Evolutionary conservation across 2,113 vertebrate species (phyloP), one percentile per base, ranked within the genome.

Genomic region (Leucoraja erinaceus): DNA sequence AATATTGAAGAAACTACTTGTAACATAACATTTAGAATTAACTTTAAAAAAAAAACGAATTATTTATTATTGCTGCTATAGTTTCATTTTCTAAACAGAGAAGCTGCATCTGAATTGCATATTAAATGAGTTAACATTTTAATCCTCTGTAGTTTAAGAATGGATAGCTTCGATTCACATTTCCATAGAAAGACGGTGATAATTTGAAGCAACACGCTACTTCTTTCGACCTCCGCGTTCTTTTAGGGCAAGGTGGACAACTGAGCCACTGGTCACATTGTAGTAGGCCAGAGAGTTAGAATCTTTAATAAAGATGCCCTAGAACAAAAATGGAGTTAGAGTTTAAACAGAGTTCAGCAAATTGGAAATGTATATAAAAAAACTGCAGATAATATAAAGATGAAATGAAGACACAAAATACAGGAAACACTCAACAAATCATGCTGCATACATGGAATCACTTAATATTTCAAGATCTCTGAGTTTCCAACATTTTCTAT

Each of bases 241-340:
- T 93, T 99, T 99, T 95, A 99, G 97, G 0, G 98, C 99, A 96
- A 99, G 95, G 94, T 99, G 99, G 94, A 99, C 99, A 81, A 99
- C 93, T 0, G 99, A 97, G 2, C 98, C 98, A 0, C 97, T 99
- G 0, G 93, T 97, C 98, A 99, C 99, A 95, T 99, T 99, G 96
- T 99, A 99, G 94, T 99, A 99, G 25, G 99, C 99, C 97, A 99
- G 95, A 0, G 99, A 99, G 95, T 99, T 99, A 5, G 99, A 99
- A 94, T 99, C 99, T 94, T 99, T 99, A 95, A 99, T 99, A 96
- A 99, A 99, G 94, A 99, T 99, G 56, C 99, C 99, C 99, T 99
- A 94, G 56, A 96, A 86, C 28, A 86, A 93, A 6, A 28, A 94
- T 1, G n/a, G 47, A 54, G 79, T 92, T 63, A 68, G 28, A 92